Conservation (phyloP, 2,113 vertebrate genomes). For the Romanogobio albipinnatus region DNA sequence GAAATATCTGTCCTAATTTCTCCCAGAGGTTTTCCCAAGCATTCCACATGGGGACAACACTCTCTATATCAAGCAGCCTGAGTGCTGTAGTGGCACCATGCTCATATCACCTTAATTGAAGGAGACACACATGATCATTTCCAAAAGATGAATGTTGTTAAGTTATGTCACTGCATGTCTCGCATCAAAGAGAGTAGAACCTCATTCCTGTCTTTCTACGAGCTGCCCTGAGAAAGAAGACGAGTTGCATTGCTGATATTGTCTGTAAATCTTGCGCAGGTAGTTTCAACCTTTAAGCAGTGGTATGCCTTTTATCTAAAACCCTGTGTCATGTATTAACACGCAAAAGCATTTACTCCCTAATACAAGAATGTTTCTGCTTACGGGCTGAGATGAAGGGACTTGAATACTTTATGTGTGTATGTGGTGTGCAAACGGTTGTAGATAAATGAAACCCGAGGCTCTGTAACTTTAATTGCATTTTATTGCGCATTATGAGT, state of each 20-base stretch:
- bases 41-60: neutral
- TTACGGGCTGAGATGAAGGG: slow-evolving; percentile 19
- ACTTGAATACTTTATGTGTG: neutral
- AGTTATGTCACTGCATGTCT: slow-evolving; percentile 3
- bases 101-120: neutral
- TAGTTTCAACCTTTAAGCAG: slow-evolving; percentile 14
- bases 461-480: slow-evolving; percentile 9
- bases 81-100: neutral
- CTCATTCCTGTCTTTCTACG: neutral
- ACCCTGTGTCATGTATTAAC: slow-evolving; percentile 29
- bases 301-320: slow-evolving; percentile 18
- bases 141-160: neutral
- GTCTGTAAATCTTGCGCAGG: neutral
- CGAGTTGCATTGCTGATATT: neutral
- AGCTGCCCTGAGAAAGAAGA: neutral
- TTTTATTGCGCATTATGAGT: neutral
- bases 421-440: neutral
- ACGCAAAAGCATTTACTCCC: slow-evolving; percentile 19
- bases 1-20: neutral
- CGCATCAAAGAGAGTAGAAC: slow-evolving; percentile 7
- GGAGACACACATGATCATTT: neutral
- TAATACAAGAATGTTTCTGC: slow-evolving; percentile 43
- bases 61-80: neutral
- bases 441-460: neutral
- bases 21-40: slow-evolving; percentile 3